A percentile compares a stretch with the other conserved stretches of the same genome.
These are phyloP conservation scores for Pachyramphus minor DNA, from an alignment of 2,113 vertebrate species.

Conservation along the genomic window DNA sequence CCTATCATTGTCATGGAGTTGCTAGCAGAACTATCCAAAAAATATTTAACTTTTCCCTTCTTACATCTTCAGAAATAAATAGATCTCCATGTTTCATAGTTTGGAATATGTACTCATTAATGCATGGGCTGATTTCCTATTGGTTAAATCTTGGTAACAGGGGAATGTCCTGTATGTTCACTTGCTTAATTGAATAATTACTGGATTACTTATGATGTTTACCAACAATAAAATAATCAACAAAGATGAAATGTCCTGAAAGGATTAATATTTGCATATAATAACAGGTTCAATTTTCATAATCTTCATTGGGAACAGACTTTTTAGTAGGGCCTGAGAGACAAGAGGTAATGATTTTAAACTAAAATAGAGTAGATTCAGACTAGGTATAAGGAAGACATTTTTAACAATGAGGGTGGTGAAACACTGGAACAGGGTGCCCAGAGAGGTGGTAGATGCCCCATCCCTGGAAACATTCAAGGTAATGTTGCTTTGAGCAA, in stretches of 20 bases:
- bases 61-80: conserved; percentile 48
- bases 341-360: background rate
- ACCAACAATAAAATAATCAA: conserved; percentile 53
- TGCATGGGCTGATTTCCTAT: conserved; percentile 39
- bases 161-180: conserved; percentile 45
- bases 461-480: background rate
- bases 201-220: conserved; percentile 27
- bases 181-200: conserved; percentile 41
- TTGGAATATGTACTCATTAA: conserved; percentile 26
- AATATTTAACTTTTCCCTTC: conserved; percentile 30
- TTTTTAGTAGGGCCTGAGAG: background rate
- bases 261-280: background rate
- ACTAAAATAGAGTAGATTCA: background rate
- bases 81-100: background rate
- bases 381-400: background rate
- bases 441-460: background rate
- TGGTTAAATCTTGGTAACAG: conserved; percentile 59
- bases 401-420: background rate
- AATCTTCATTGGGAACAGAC: background rate
- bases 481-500: background rate
- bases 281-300: background rate
- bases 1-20: background rate
- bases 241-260: conserved; percentile 16
- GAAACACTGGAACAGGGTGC: background rate
- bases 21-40: background rate